phyloP scores from a whole-genome alignment of 2,113 vertebrate species.

The Lophotis ruficrista region DNA sequence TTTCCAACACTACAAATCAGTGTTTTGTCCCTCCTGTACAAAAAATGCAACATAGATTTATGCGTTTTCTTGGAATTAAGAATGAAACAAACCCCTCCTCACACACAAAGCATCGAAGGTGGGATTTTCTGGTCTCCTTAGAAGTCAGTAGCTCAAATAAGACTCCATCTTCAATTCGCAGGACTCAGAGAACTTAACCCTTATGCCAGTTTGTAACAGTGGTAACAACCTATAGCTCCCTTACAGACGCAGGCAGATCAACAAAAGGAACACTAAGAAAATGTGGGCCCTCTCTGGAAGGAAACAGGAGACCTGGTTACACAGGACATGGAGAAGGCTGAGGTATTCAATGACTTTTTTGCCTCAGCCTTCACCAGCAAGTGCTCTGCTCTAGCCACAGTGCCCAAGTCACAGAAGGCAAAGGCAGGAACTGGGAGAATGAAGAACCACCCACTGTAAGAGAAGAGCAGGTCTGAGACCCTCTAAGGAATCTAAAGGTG shows the following conservation, averaged over 20 bases:
- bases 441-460: no score
- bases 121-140: background rate
- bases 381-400: no score
- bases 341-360: no score
- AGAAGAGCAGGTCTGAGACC: no score
- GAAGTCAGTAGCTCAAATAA: background rate
- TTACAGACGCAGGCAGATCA: background rate
- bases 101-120: background rate
- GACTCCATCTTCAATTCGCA: background rate
- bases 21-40: background rate
- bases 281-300: no score
- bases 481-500: no score
- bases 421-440: no score
- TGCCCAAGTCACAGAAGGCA: no score
- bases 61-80: background rate
- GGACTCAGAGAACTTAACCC: background rate
- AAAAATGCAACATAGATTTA: background rate
- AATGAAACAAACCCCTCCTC: background rate
- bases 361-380: no score
- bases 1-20: background rate
- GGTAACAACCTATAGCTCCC: background rate
- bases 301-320: no score
- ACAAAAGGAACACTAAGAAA: no score
- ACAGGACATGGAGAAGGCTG: no score
- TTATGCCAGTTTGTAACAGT: background rate